Base-by-base conservation (phyloP, 1,140 invertebrate species). In the Neoseiulus cucumeris region DNA sequence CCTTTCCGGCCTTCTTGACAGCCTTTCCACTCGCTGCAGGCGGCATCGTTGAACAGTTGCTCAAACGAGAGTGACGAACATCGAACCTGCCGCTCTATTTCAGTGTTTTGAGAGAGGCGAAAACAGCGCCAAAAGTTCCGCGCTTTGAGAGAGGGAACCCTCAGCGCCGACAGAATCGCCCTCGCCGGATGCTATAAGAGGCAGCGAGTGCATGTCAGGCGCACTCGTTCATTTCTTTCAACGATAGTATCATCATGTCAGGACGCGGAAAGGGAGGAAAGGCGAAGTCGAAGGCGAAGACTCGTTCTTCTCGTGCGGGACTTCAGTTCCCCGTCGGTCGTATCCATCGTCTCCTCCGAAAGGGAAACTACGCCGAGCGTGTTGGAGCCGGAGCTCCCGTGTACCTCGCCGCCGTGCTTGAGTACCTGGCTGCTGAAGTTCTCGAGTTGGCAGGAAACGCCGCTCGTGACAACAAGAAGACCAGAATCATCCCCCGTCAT, bases 391-490 rank as follows among this genome's bases (percentile, higher is more conserved):
- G 82, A 28, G 74, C 74, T 2, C 72, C 74, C 12, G 77, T 75
- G 22, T 77, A 77, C 68, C 67, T 77, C 44, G 75, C 76, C n/a
- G 75, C 75, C 6, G 75, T 76, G 1, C 66, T 77, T 9, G 76
- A 76, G 70, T 77, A 78, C 68, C 69, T 76, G 44, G 74, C 73
- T 14, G 77, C 76, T 65, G 78, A 80, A 70, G 76, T 79, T 66
- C 68, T 80, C 14, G 80, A 81, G 68, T 74, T 80, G 74, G 85
- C 85, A 30, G 83, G 85, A 1, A 87, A 87, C 70, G 85, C 85
- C n/a, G 86, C 87, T 0, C 69, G 77, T 65, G 79, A 81, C 73
- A 79, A 80, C 71, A 80, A 80, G 68, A 80, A 78, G 68, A 70
- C 72, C 30, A 70, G 80, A 41, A 81, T 81, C 68, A 79, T 79